Evolutionary conservation across 2,888 invertebrate genomes (phyloP).

Genomic region (Cactoblastis cactorum): DNA sequence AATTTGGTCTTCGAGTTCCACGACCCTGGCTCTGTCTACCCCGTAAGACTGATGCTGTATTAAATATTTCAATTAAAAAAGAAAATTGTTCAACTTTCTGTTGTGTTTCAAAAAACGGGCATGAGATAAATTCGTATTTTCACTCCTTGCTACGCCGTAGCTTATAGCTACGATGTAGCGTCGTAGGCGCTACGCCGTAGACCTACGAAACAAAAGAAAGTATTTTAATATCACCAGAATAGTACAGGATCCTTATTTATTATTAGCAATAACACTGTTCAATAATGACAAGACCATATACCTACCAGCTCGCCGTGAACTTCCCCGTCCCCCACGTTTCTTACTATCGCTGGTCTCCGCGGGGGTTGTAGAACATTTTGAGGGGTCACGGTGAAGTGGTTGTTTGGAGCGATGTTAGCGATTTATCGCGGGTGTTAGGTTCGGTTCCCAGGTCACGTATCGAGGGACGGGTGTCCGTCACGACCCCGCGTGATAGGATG

Average conservation of each 20-base stretch:
- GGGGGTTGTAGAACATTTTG: not conserved
- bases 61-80: no score
- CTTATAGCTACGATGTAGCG: constrained; percentile 4
- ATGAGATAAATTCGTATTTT: no score
- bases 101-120: no score
- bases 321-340: not conserved
- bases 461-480: constrained; percentile 62
- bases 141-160: constrained; percentile 4
- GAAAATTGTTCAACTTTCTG: no score
- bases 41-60: no score
- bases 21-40: no score
- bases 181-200: constrained; percentile 29
- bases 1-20: no score
- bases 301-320: constrained; percentile 37
- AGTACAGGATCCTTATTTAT: constrained; percentile 69
- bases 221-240: constrained; percentile 72
- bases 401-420: constrained; percentile 39
- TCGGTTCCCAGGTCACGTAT: constrained; percentile 66
- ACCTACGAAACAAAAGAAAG: constrained; percentile 48
- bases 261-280: constrained; percentile 69
- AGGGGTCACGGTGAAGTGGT: constrained; percentile 35
- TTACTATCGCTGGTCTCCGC: not conserved
- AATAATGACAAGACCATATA: constrained; percentile 64
- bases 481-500: constrained; percentile 60
- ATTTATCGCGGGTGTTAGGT: constrained; percentile 63